Evolutionary conservation across 1,140 invertebrate species (phyloP).

Genomic region (Magallana angulata): DNA sequence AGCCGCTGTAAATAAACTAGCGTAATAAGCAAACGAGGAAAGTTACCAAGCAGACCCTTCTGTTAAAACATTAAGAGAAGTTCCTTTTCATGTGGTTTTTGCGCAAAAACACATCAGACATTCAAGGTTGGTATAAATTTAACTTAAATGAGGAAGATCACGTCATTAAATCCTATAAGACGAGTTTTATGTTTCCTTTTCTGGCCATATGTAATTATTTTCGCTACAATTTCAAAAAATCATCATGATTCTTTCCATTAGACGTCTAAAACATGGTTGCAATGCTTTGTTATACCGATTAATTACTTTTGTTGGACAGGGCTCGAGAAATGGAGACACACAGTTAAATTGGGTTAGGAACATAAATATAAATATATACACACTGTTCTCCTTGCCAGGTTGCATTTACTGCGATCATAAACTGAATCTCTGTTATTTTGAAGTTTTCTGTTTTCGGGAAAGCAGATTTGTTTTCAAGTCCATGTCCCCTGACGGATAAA

Average conservation of each 20-base stretch:
- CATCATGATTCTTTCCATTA: background rate
- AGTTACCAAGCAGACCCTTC: background rate
- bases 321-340: too few species aligned
- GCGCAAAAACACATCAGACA: conserved; percentile 16
- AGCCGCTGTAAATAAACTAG: background rate
- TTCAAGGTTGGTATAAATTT: conserved; percentile 16
- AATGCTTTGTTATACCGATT: background rate
- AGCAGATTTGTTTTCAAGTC: background rate
- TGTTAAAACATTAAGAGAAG: background rate
- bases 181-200: background rate
- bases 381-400: conserved; percentile 2
- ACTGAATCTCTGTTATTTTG: background rate
- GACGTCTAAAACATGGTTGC: background rate
- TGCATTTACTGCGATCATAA: conserved; percentile 33
- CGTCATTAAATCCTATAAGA: background rate
- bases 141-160: conserved; percentile 7
- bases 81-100: conserved; percentile 12
- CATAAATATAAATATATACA: background rate
- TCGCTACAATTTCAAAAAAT: conserved; percentile 8
- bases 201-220: conserved; percentile 7
- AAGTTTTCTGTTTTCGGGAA: background rate
- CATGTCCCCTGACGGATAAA: background rate
- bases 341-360: background rate
- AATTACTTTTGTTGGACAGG: background rate
- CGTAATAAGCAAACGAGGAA: background rate